phyloP scores from a whole-genome alignment of 1,140 invertebrate genomes.

The Papilio machaon region DNA sequence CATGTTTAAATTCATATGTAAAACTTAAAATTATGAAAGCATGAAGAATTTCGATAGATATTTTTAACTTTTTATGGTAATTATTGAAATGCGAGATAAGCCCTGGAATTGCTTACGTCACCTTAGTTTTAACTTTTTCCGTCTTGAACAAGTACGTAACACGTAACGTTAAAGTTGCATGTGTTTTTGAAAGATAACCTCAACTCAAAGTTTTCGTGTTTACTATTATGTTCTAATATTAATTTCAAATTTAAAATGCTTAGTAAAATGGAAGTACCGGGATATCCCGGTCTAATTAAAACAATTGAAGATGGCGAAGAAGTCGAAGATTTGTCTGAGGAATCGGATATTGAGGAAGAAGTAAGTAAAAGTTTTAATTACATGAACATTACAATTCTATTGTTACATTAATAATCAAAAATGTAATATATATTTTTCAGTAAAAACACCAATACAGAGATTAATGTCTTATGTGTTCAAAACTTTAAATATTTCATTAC shows the following conservation, averaged over 20 bases:
- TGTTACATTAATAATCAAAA: too few relatives aligned
- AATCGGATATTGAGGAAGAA: conserved; percentile 91
- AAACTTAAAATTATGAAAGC: too few relatives aligned
- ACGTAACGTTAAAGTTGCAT: conserved; percentile 43
- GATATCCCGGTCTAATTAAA: conserved; percentile 69
- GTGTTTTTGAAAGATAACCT: conserved; percentile 57
- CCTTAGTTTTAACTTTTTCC: too few relatives aligned
- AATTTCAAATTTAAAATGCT: conserved; percentile 27
- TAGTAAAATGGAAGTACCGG: conserved; percentile 54
- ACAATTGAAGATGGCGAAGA: conserved; percentile 92
- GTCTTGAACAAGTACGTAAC: conserved; percentile 6
- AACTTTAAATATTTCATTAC: not conserved
- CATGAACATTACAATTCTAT: not conserved
- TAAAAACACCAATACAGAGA: too few relatives aligned
- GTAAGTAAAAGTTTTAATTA: conserved; percentile 74
- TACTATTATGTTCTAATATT: conserved; percentile 44
- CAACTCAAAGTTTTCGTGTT: conserved; percentile 1
- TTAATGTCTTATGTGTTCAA: too few relatives aligned
- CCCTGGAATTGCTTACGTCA: too few relatives aligned
- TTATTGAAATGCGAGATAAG: too few relatives aligned
- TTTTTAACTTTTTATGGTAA: too few relatives aligned
- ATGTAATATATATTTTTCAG: too few relatives aligned
- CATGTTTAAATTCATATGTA: too few relatives aligned
- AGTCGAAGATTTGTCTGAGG: conserved; percentile 89
- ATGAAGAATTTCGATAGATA: too few relatives aligned